Evolutionary conservation across 2,888 invertebrate species (phyloP), one percentile per base, ranked within the genome.

Genomic region (Anarsia innoxiella): DNA sequence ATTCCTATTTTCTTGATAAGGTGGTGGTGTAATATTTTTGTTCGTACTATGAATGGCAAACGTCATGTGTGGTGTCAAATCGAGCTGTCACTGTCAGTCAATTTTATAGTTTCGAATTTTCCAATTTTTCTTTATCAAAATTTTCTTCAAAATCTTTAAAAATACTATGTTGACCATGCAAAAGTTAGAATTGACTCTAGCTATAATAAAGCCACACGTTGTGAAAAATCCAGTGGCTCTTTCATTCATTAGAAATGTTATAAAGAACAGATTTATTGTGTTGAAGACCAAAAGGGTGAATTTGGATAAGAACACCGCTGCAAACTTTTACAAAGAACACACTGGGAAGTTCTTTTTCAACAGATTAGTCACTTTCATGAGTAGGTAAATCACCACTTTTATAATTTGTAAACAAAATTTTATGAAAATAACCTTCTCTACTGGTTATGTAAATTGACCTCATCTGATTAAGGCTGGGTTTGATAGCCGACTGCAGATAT

Each of bases 191-290:
- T 75, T 96, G 55, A 95, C 96, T 12, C 78, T 96, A 49, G 95
- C 95, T 2, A 89, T 96, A 48, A 86, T 96, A 41, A 96, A 96
- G 66, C 96, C 96, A 3, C 95, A 96, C 62, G 87, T 93, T 23
- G 86, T 93, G 1, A 91, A 91, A 60, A 91, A 93, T 65, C 93
- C 93, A 1, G 83, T 90, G 43, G 91, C 90, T 2, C 66, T 92
- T 9, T 78, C 89, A 64, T 88, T 88, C 61, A 90, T 96, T 32
- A 87, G 89, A 56, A 76, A 89, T 41, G 66, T 91, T 48, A 90
- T 96, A 45, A 72, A 86, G 44, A 86, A 89, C 51, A 89, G 90
- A 51, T 95, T 96, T 65, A 88, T 90, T 57, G 85, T 96, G 39
- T 82, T 96, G 1, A 86, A 87, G 65, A 89, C 90, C 0, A 91